These are phyloP conservation scores for Syngnathus typhle DNA, from an alignment of 2,113 vertebrate genomes.

Conservation along the genomic window DNA sequence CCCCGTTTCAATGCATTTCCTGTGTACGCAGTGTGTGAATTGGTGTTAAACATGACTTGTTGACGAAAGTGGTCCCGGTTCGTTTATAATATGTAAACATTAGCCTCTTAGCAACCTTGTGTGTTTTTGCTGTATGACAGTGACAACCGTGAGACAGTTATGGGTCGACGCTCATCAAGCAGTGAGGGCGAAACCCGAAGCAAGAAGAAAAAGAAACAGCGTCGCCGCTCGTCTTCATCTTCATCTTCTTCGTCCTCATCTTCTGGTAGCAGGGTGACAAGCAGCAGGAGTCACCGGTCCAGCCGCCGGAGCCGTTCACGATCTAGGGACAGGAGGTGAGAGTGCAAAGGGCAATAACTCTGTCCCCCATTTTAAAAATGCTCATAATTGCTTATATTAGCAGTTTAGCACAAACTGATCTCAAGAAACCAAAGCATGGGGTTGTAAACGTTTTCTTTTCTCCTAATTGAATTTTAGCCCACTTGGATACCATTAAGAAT, in stretches of 20 bases:
- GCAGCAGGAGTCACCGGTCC: constrained; percentile 77
- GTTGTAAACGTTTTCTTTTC: too few species aligned
- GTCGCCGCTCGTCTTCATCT: constrained; percentile 79
- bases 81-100: neutral
- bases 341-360: neutral
- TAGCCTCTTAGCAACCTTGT: neutral
- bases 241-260: constrained; percentile 87
- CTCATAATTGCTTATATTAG: too few species aligned
- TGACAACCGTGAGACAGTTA: constrained; percentile 47
- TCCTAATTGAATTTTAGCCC: neutral
- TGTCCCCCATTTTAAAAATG: too few species aligned
- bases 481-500: neutral
- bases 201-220: constrained; percentile 84
- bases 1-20: neutral
- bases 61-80: neutral
- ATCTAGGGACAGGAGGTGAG: constrained; percentile 67
- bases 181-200: constrained; percentile 84
- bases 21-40: neutral
- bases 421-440: too few species aligned
- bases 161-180: constrained; percentile 90
- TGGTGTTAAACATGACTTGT: neutral
- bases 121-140: constrained; percentile 15
- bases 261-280: constrained; percentile 76
- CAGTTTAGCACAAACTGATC: too few species aligned
- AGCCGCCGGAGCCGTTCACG: constrained; percentile 79